A percentile compares a stretch with the other conserved stretches of the same genome.
Conservation (phyloP, 2,797 vertebrate species). For the Dendrocincla tyrannina region DNA sequence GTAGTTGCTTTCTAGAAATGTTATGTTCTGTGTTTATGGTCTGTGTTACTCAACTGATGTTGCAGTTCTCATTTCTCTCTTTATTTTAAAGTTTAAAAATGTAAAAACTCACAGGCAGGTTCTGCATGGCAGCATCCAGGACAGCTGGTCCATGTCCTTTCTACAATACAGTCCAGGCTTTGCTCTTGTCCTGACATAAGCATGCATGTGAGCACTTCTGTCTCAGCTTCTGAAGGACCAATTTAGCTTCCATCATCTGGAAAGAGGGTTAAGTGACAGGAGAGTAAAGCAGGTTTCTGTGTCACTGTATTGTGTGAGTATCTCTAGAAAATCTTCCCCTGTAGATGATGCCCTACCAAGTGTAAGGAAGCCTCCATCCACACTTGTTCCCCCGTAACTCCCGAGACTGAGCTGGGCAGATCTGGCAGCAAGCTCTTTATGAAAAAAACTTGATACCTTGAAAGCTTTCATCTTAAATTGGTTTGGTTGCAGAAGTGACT, state of each 20-base stretch:
- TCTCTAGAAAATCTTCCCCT: not conserved
- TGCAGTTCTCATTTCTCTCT: not conserved
- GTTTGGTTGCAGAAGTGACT: not conserved
- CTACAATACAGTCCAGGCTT: fast-evolving
- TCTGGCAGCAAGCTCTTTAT: not conserved
- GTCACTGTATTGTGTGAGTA: not conserved
- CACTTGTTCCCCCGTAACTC: not conserved
- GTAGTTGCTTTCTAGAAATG: not conserved
- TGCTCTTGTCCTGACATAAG: not conserved
- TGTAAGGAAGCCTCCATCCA: not conserved
- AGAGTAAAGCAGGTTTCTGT: not conserved
- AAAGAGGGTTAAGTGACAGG: not conserved
- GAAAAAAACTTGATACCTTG: not conserved
- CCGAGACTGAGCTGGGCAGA: fast-evolving
- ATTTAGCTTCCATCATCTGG: not conserved
- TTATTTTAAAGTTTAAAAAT: not conserved
- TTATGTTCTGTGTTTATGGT: not conserved
- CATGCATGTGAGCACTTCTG: not conserved
- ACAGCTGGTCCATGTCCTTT: not conserved
- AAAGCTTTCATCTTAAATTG: not conserved
- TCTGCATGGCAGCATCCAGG: not conserved
- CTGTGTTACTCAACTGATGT: not conserved
- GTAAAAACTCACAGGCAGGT: not conserved
- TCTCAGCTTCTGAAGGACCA: not conserved
- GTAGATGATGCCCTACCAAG: not conserved